phyloP scores from a whole-genome alignment of 2,888 invertebrate genomes.

The Cenopis cana region DNA sequence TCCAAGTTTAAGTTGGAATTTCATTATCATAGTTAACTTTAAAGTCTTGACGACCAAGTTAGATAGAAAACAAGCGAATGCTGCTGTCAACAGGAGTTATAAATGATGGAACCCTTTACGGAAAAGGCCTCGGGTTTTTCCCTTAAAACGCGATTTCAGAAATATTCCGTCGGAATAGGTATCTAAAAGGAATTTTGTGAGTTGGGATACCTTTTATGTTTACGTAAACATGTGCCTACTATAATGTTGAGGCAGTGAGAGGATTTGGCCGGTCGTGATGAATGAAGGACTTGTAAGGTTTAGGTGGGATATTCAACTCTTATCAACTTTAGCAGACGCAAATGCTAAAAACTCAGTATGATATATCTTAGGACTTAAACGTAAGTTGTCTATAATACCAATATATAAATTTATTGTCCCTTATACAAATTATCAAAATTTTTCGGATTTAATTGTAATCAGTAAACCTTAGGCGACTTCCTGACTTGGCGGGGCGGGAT shows the following conservation, averaged over 20 bases:
- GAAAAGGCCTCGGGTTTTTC: conserved; percentile 58
- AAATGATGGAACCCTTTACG: conserved; percentile 72
- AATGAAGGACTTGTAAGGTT: conserved; percentile 14
- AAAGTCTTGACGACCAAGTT: conserved; percentile 40
- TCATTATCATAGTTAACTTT: conserved; percentile 18
- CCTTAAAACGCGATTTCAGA: conserved; percentile 59
- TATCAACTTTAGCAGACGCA: neutral
- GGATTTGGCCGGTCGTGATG: conserved; percentile 25
- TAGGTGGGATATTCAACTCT: conserved; percentile 1
- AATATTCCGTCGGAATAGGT: conserved; percentile 50
- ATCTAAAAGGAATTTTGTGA: conserved; percentile 40
- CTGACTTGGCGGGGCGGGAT: too few relatives aligned
- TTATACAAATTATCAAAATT: too few relatives aligned
- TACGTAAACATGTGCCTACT: conserved; percentile 10
- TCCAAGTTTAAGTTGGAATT: conserved; percentile 9
- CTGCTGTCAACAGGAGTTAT: conserved; percentile 72
- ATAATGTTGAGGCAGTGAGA: conserved; percentile 28
- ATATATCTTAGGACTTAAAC: neutral
- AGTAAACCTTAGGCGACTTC: too few relatives aligned
- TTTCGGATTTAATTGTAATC: too few relatives aligned
- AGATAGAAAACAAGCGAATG: conserved; percentile 63
- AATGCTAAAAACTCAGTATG: neutral
- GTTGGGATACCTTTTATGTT: conserved; percentile 41
- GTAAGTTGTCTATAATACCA: neutral
- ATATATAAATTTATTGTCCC: too few relatives aligned